Evolutionary conservation across 2,797 vertebrate genomes (phyloP).

Genomic region (Dendrocincla fuliginosa): DNA sequence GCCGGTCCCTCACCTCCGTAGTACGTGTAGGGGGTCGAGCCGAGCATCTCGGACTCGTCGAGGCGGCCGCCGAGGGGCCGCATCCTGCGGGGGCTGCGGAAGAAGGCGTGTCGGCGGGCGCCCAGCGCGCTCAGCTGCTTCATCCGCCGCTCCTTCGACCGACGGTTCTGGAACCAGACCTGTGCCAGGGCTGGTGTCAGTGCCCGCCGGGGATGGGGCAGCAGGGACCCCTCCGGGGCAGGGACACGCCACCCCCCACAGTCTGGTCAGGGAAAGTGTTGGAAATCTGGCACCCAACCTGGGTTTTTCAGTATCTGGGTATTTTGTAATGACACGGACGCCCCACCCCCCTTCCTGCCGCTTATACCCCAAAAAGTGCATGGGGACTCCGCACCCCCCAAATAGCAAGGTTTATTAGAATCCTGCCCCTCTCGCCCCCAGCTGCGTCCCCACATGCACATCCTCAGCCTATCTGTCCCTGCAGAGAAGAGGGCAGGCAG

Average conservation of each 20-base stretch:
- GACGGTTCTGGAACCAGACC: slow-evolving; percentile 98
- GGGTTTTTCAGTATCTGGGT: neutral
- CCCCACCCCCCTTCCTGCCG: accelerated
- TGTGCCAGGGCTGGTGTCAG: slow-evolving; percentile 36
- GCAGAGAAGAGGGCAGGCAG: neutral
- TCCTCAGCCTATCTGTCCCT: neutral
- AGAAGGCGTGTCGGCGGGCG: slow-evolving; percentile 90
- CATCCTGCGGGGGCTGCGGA: slow-evolving; percentile 93
- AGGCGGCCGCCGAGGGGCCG: slow-evolving; percentile 84
- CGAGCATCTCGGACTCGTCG: slow-evolving; percentile 88
- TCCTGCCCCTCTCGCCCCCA: neutral
- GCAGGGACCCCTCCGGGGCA: neutral
- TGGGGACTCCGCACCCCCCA: accelerated
- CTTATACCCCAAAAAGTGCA: neutral
- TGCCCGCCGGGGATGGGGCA: neutral
- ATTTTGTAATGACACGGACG: neutral
- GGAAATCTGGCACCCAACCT: accelerated
- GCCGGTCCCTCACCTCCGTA: slow-evolving; percentile 86
- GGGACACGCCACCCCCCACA: accelerated
- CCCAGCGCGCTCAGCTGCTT: slow-evolving; percentile 94
- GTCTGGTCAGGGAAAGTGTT: neutral
- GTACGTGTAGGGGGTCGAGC: slow-evolving; percentile 89
- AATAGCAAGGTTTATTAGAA: neutral
- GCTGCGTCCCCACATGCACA: accelerated
- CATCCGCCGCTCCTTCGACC: slow-evolving; percentile 95